Percentiles rank a stretch among this genome's conserved stretches.
Evolutionary conservation across 2,113 vertebrate genomes (phyloP).

Genomic region (Spilogale gracilis): DNA sequence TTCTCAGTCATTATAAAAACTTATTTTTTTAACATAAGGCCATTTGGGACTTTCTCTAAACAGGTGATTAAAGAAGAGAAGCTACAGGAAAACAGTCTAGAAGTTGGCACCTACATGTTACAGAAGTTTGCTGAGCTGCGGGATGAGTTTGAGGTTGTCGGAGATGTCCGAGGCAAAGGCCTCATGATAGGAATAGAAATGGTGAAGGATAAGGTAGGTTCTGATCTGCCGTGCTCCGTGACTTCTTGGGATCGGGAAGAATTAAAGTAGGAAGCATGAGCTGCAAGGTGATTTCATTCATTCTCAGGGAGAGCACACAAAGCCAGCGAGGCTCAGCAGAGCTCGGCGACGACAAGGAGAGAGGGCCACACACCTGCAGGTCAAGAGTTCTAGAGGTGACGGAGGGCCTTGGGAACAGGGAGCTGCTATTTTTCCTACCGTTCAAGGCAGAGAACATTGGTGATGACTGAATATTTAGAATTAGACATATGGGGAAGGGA

Average conservation of each 20-base stretch:
- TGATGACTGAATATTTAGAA: not conserved
- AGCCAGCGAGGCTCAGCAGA: not conserved
- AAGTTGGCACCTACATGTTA: conserved; percentile 93
- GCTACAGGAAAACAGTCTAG: conserved; percentile 90
- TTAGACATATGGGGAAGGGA: not conserved
- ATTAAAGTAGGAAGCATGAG: fast-evolving
- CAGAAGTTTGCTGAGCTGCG: conserved; percentile 92
- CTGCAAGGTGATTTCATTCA: not conserved
- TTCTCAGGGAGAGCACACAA: not conserved
- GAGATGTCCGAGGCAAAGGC: conserved; percentile 97
- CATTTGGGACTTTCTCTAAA: conserved; percentile 44
- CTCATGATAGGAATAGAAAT: conserved; percentile 96
- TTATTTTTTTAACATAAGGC: not conserved
- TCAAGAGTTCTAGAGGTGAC: not conserved
- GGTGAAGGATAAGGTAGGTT: conserved; percentile 95
- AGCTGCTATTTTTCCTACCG: not conserved
- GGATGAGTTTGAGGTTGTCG: conserved; percentile 94
- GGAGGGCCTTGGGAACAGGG: not conserved
- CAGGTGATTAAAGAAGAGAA: conserved; percentile 93
- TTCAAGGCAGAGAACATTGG: not conserved
- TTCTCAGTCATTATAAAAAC: not conserved
- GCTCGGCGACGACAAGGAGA: too few species aligned
- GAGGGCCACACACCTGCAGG: not conserved
- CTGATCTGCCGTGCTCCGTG: not conserved
- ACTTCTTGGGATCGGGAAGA: not conserved